Percentiles rank a stretch among this genome's conserved stretches.
phyloP scores from a whole-genome alignment of 2,888 invertebrate genomes.

The Drosophila melanosoma region DNA sequence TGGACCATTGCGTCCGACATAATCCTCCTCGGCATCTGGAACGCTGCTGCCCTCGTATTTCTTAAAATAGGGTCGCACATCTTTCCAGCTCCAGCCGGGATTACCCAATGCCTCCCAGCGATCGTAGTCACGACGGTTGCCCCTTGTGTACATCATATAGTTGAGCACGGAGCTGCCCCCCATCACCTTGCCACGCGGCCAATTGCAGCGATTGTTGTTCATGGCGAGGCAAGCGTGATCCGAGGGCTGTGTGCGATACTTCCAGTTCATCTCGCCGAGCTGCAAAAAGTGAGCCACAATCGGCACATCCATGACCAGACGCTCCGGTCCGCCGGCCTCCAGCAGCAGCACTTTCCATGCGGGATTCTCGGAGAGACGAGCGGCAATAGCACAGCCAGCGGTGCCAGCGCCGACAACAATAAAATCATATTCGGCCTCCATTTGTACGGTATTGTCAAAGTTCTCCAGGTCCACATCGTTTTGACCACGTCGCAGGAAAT shows the following conservation, averaged over 20 bases:
- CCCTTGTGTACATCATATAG: conserved; percentile 92
- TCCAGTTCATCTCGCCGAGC: conserved; percentile 90
- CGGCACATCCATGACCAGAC: conserved; percentile 91
- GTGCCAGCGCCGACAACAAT: conserved; percentile 92
- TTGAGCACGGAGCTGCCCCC: conserved; percentile 93
- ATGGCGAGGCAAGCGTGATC: conserved; percentile 90
- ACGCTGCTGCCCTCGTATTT: conserved; percentile 91
- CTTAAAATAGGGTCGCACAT: conserved; percentile 91
- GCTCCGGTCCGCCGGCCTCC: conserved; percentile 91
- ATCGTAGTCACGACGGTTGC: conserved; percentile 90
- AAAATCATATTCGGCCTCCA: conserved; percentile 89
- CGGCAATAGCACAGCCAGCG: conserved; percentile 91
- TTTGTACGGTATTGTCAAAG: conserved; percentile 74
- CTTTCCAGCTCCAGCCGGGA: conserved; percentile 90
- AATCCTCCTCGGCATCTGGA: conserved; percentile 85
- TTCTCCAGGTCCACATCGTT: conserved; percentile 82
- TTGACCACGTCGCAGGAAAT: conserved; percentile 83
- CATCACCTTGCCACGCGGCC: conserved; percentile 92
- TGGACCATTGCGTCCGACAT: conserved; percentile 87
- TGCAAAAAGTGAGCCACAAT: conserved; percentile 90
- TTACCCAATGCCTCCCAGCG: conserved; percentile 90
- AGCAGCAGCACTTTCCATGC: conserved; percentile 88
- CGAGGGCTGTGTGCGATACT: conserved; percentile 92
- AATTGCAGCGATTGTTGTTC: conserved; percentile 90
- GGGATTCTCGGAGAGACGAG: conserved; percentile 89